Evolutionary conservation across 1,140 invertebrate genomes (phyloP), one percentile per base, ranked within the genome.

Genomic region (Leptonema lineaticorne): DNA sequence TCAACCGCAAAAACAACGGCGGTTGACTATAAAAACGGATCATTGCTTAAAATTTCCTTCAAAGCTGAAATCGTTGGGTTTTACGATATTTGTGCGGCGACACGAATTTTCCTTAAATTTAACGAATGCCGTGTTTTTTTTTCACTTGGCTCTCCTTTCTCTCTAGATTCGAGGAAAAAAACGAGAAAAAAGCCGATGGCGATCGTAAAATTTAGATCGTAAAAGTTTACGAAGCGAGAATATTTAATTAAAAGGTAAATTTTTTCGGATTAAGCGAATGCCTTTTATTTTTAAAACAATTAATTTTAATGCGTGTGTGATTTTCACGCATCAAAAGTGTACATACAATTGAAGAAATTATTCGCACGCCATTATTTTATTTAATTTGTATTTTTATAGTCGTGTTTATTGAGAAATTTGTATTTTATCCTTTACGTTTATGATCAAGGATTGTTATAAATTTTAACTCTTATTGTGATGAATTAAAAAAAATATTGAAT

Each of bases 211-310:
- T 20, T 24, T 24, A 24, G 11, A 26, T 53, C 50, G 27, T 53
- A 53, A 53, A 53, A 53, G 50, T 53, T 50, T 50, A 53, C 50
- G 50, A 26, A 53, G 50, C 50, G 5, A 53, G 22, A 53, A 53
- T 53, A 53, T 26, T 53, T 53, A 53, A 53, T 53, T 53, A 53
- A 53, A 53, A 50, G 3, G 50, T 53, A 53, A n/a, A n/a, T n/a
- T n/a, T n/a, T n/a, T n/a, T n/a, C n/a, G n/a, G n/a, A n/a, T n/a
- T n/a, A n/a, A n/a, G n/a, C n/a, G n/a, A n/a, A n/a, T n/a, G n/a
- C n/a, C n/a, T n/a, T n/a, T n/a, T 53, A 53, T 24, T 53, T 48
- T 53, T 53, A 9, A 53, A 14, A 53, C 14, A 26, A 7, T 53
- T 24, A 26, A 53, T n/a, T n/a, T n/a, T n/a, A 53, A 53, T 24